Conservation (phyloP, 2,888 invertebrate genomes). For the Drosophila percnosoma region DNA sequence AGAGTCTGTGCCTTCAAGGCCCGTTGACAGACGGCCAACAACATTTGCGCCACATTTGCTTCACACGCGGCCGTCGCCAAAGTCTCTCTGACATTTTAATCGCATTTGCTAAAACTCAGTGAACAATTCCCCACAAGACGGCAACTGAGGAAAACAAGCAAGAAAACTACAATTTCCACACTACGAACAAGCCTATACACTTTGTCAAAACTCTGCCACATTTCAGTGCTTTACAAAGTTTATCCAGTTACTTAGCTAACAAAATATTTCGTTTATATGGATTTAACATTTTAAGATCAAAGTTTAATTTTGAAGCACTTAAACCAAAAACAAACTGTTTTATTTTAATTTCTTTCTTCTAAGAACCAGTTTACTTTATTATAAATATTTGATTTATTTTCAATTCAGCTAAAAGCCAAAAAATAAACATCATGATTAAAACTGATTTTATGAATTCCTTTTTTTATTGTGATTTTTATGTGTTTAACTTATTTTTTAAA, state of each 20-base stretch:
- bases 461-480: not conserved
- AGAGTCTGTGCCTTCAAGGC: constrained; percentile 39
- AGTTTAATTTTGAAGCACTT: not conserved
- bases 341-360: not conserved
- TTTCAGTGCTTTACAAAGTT: accelerated
- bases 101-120: constrained; percentile 84
- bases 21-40: constrained; percentile 72
- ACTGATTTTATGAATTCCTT: not conserved
- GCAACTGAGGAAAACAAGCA: constrained; percentile 40
- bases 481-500: not conserved
- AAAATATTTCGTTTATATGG: not conserved
- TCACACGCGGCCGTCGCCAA: constrained; percentile 74
- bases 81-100: constrained; percentile 83
- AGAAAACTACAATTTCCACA: constrained; percentile 44
- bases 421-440: not conserved
- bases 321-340: not conserved
- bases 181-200: constrained; percentile 44
- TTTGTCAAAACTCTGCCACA: not conserved
- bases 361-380: not conserved
- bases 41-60: constrained; percentile 75
- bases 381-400: not conserved
- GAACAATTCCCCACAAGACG: constrained; percentile 78
- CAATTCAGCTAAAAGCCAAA: not conserved
- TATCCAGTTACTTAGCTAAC: not conserved
- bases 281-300: not conserved